Evolutionary conservation across 2,797 vertebrate species (phyloP).

Genomic region (Tinamus major): DNA sequence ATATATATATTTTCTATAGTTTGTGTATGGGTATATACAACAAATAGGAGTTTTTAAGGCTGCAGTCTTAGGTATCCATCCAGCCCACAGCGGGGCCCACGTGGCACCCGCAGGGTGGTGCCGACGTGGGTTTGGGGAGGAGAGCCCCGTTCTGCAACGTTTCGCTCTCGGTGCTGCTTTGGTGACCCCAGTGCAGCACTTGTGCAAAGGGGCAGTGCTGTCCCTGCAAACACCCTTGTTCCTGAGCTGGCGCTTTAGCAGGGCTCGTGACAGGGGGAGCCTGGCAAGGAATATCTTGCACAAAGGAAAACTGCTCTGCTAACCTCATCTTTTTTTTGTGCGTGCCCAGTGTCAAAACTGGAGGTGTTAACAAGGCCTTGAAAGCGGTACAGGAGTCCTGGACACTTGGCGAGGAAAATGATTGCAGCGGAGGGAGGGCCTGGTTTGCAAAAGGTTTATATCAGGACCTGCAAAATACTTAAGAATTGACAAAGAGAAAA

Average conservation of each 20-base stretch:
- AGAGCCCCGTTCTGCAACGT: accelerated
- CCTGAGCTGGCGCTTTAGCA: neutral
- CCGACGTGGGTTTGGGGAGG: neutral
- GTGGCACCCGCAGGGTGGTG: no score
- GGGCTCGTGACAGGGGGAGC: accelerated
- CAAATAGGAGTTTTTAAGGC: neutral
- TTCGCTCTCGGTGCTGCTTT: neutral
- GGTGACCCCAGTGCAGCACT: no score
- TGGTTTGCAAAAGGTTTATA: neutral
- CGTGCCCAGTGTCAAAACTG: neutral
- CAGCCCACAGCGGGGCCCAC: neutral
- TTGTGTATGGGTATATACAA: neutral
- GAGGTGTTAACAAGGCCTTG: neutral
- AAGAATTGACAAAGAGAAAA: neutral
- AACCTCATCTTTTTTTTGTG: neutral
- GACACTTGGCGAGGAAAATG: neutral
- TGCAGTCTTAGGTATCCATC: neutral
- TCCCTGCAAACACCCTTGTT: neutral
- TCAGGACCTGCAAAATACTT: neutral
- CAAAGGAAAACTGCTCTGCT: neutral
- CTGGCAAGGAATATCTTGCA: neutral
- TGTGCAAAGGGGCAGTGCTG: accelerated
- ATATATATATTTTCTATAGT: accelerated
- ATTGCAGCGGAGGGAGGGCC: neutral
- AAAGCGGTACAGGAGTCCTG: neutral